A percentile compares a stretch with the other conserved stretches of the same genome.
These are phyloP conservation scores for Monopterus albus DNA, from an alignment of 2,113 vertebrate species.

Conservation along the genomic window DNA sequence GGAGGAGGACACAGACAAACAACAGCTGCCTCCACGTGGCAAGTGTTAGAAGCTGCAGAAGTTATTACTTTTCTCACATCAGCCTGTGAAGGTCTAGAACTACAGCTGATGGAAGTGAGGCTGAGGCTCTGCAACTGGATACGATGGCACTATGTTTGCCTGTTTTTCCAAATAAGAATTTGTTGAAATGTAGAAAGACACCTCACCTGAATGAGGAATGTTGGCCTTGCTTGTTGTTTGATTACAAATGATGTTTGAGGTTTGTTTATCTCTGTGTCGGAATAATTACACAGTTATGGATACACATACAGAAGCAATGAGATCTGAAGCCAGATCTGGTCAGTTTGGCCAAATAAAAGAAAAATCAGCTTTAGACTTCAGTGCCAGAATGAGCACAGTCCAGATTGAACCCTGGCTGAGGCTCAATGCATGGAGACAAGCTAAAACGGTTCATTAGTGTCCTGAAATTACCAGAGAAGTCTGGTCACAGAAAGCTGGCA, in stretches of 20 bases:
- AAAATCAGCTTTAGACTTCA: not conserved
- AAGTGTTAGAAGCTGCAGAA: not conserved
- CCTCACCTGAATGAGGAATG: no score
- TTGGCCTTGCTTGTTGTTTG: no score
- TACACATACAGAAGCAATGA: not conserved
- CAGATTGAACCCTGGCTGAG: slow-evolving; percentile 38
- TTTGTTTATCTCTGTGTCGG: not conserved
- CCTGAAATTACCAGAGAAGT: slow-evolving; percentile 43
- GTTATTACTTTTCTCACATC: not conserved
- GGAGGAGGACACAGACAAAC: not conserved
- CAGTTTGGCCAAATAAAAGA: not conserved
- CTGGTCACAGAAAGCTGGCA: slow-evolving; percentile 41
- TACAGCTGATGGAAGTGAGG: no score
- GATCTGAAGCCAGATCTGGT: slow-evolving; percentile 4
- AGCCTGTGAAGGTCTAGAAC: not conserved
- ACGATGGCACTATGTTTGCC: not conserved
- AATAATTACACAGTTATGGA: not conserved
- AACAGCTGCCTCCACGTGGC: not conserved
- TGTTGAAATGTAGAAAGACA: no score
- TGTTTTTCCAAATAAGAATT: not conserved
- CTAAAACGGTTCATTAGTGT: slow-evolving; percentile 43
- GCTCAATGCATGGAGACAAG: slow-evolving; percentile 48
- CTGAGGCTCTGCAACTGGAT: not conserved
- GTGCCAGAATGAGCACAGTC: slow-evolving; percentile 27
- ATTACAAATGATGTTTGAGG: no score